Evolutionary conservation across 2,113 vertebrate genomes (phyloP).

Genomic region (Pipra filicauda): DNA sequence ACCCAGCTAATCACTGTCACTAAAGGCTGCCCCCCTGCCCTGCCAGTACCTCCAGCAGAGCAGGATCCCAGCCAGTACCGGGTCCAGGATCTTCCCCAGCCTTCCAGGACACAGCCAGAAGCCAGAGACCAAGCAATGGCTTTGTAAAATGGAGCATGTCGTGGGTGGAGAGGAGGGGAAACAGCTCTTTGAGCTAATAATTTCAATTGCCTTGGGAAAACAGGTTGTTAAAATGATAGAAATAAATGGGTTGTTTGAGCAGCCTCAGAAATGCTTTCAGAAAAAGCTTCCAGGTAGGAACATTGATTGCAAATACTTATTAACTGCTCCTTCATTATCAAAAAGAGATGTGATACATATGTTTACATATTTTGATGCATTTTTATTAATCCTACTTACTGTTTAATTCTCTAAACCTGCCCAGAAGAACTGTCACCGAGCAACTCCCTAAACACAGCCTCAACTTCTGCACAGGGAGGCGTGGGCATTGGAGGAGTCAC

Average conservation of each 20-base stretch:
- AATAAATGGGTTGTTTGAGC: slow-evolving; percentile 34
- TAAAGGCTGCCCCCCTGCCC: not conserved
- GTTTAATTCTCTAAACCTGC: not conserved
- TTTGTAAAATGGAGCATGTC: not conserved
- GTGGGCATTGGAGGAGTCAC: not conserved
- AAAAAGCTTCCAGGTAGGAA: slow-evolving; percentile 32
- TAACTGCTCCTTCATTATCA: slow-evolving; percentile 20
- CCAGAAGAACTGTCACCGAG: not conserved
- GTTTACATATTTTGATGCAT: slow-evolving; percentile 29
- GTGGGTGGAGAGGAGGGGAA: not conserved
- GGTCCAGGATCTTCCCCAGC: not conserved
- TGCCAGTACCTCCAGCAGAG: not conserved
- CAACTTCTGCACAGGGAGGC: not conserved
- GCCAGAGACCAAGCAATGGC: not conserved
- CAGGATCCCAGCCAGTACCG: not conserved
- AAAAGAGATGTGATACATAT: not conserved
- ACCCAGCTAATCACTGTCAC: not conserved
- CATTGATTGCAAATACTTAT: slow-evolving; percentile 46
- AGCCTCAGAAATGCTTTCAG: slow-evolving; percentile 7
- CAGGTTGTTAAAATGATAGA: slow-evolving; percentile 40
- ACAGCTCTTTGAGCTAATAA: not conserved
- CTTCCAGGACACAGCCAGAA: not conserved
- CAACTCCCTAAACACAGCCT: not conserved
- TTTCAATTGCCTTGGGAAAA: slow-evolving; percentile 43
- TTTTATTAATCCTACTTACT: slow-evolving; percentile 29